These are phyloP conservation scores for Erythrocercus mccallii DNA, from an alignment of 2,113 vertebrate species.

Conservation along the genomic window DNA sequence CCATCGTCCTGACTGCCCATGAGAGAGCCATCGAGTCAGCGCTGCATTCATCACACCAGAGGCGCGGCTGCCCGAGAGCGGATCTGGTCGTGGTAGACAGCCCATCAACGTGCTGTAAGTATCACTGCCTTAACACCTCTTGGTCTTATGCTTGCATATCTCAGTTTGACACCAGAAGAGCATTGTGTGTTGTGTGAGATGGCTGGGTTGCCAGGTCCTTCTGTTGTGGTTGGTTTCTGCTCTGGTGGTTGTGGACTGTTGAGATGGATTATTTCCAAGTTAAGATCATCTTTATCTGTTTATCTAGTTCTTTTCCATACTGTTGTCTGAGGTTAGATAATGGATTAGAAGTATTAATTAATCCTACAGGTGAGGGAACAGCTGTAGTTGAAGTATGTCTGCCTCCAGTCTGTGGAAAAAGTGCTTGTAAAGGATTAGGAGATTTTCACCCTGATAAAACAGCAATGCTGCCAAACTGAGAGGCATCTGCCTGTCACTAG, in stretches of 20 bases:
- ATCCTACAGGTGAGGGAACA: background rate
- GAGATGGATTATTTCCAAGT: background rate
- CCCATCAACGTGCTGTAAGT: conserved; percentile 75
- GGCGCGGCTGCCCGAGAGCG: conserved; percentile 41
- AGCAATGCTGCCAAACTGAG: background rate
- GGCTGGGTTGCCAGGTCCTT: background rate
- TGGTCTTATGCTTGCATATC: conserved; percentile 7
- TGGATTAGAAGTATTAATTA: background rate
- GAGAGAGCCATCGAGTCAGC: conserved; percentile 70
- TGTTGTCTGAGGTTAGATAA: background rate
- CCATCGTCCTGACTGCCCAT: conserved; percentile 66
- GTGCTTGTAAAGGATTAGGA: background rate
- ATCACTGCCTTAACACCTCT: conserved; percentile 43
- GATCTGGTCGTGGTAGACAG: conserved; percentile 67
- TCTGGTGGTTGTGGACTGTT: background rate
- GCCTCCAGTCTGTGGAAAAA: background rate
- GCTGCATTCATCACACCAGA: conserved; percentile 54
- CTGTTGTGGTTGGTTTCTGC: background rate
- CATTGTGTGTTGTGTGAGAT: background rate
- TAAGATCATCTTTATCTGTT: background rate
- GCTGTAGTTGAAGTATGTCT: background rate
- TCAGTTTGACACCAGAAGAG: background rate
- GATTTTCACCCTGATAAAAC: background rate
- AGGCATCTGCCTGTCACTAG: background rate
- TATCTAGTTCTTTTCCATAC: background rate